Evolutionary conservation across 2,113 vertebrate genomes (phyloP), one percentile per base, ranked within the genome.

Genomic region (Hepsetus odoe): DNA sequence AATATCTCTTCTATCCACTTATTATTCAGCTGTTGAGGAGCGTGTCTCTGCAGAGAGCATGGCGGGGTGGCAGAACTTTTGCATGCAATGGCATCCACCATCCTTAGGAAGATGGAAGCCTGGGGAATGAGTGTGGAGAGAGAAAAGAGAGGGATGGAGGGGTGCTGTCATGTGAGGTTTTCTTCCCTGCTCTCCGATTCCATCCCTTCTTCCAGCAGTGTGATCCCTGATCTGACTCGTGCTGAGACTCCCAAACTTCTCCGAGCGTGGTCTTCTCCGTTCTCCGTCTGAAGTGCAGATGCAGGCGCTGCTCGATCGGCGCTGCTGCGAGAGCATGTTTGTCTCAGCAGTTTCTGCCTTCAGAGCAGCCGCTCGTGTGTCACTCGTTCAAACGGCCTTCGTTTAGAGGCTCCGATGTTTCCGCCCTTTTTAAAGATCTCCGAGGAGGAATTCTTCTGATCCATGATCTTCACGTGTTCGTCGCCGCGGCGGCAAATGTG

Each of bases 161-260:
- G 64, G 40, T 72, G 59, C 71, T 79, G 71, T 79, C 35, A 65
- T 78, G 70, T 82, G 28, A 72, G 59, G 80, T 65, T 53, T 85
- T 86, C 87, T 88, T 89, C 88, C 88, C 88, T 8, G 8, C 35
- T 89, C 90, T 92, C 90, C 89, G 86, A 92, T 92, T 90, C 89
- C 80, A 87, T 85, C 80, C 84, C 83, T 89, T 85, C 86, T 69
- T 56, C 81, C 88, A 84, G 85, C 85, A 88, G 86, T 91, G 74
- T 86, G 42, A 33, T 86, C 86, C 80, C 59, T 68, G 81, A 84
- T 81, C 85, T 73, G 73, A 16, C 79, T 67, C 71, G 38, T 55
- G 35, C 32, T 24, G 53, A 73, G 74, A 73, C 61, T 72, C 38
- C 16, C 61, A 69, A 35, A 75, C 62, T 69, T 70, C 18, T 22